Conservation (phyloP, 2,797 vertebrate genomes). For the Lutjanus campechanus region DNA sequence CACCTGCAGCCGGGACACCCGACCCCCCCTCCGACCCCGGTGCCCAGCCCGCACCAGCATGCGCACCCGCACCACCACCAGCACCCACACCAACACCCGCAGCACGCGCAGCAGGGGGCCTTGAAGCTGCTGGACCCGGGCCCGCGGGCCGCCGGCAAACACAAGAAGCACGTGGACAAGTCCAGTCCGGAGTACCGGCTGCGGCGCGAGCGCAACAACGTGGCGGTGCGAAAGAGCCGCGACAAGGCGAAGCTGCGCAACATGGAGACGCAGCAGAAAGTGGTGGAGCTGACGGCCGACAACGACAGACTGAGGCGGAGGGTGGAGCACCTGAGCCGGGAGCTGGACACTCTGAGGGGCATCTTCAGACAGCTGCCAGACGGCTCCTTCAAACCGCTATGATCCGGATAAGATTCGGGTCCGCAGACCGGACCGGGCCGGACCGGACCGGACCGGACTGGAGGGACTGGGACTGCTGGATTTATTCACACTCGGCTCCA, state of each 20-base stretch:
- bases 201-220: conserved; percentile 97
- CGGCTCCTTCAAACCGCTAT: conserved; percentile 92
- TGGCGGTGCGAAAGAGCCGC: conserved; percentile 97
- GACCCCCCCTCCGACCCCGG: conserved; percentile 96
- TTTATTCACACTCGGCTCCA: conserved; percentile 9
- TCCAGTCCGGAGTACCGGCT: conserved; percentile 95
- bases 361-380: conserved; percentile 97
- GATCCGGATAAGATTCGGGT: too few species aligned
- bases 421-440: neutral
- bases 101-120: conserved; percentile 63
- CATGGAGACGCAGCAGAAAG: conserved; percentile 97
- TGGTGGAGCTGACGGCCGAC: conserved; percentile 93
- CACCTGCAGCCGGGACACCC: conserved; percentile 96
- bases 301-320: conserved; percentile 96
- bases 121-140: conserved; percentile 86
- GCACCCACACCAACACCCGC: conserved; percentile 30
- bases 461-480: conserved; percentile 46
- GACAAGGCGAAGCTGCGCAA: conserved; percentile 99
- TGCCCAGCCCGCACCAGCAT: conserved; percentile 92
- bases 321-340: conserved; percentile 95
- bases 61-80: conserved; percentile 53
- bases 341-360: conserved; percentile 95
- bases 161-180: conserved; percentile 96
- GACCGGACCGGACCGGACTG: neutral
- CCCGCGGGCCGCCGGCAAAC: conserved; percentile 78